A percentile compares a stretch with the other conserved stretches of the same genome.
Evolutionary conservation across 2,888 invertebrate species (phyloP).

Genomic region (Epirrita christyi): DNA sequence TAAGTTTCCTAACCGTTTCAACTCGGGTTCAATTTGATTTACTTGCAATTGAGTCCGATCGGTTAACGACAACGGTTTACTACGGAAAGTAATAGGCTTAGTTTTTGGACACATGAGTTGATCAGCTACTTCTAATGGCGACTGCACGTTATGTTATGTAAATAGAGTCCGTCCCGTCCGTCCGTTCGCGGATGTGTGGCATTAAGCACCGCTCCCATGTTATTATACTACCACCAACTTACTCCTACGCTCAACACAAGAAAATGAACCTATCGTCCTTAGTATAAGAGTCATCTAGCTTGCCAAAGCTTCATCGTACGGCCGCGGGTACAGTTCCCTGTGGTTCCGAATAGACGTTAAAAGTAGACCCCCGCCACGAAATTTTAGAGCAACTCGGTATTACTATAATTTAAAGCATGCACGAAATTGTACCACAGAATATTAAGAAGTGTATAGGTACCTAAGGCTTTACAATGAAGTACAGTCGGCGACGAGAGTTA

Average conservation of each 20-base stretch:
- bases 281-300: background rate
- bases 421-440: conserved; percentile 13
- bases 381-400: conserved; percentile 37
- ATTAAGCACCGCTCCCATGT: conserved; percentile 56
- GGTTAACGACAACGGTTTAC: too few relatives aligned
- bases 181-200: conserved; percentile 55
- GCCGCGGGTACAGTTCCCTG: conserved; percentile 44
- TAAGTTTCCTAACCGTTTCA: too few relatives aligned
- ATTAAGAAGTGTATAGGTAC: conserved; percentile 3
- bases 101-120: too few relatives aligned
- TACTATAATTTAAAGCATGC: conserved; percentile 30
- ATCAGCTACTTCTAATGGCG: background rate
- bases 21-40: too few relatives aligned
- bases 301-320: background rate
- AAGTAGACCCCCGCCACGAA: conserved; percentile 43
- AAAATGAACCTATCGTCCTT: background rate
- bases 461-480: conserved; percentile 8
- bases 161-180: too few relatives aligned
- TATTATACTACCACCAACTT: conserved; percentile 44
- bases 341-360: conserved; percentile 49
- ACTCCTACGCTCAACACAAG: background rate
- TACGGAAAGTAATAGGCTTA: too few relatives aligned
- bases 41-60: too few relatives aligned
- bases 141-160: conserved; percentile 17
- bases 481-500: conserved; percentile 4